Percentiles rank a stretch among this genome's conserved stretches.
Conservation (phyloP, 2,888 invertebrate genomes). For the Linnaemya tessellans region DNA sequence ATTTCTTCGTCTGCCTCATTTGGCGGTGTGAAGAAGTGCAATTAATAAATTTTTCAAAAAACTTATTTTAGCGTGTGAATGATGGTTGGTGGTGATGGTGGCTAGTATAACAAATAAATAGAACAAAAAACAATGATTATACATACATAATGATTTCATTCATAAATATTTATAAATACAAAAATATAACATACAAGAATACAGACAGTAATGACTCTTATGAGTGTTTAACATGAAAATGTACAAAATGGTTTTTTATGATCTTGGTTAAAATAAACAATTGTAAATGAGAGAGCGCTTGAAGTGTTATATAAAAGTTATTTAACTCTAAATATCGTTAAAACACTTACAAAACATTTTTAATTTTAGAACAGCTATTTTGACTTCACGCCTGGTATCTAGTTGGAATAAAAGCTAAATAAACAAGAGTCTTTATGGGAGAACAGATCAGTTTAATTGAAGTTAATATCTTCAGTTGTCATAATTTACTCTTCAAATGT, state of each 20-base stretch:
- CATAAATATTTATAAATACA: constrained; percentile 52
- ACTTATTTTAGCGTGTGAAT: constrained; percentile 46
- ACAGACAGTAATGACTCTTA: constrained; percentile 44
- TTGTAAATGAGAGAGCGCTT: not conserved
- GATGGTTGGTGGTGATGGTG: not conserved
- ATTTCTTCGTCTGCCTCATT: not conserved
- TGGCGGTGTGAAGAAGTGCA: constrained; percentile 48
- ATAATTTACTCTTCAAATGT: no score
- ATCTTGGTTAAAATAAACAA: not conserved
- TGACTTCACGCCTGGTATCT: not conserved
- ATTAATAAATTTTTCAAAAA: constrained; percentile 29
- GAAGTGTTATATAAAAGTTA: no score
- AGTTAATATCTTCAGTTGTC: no score
- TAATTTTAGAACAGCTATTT: not conserved
- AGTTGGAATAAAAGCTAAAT: no score
- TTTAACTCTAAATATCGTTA: not conserved
- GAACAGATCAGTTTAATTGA: no score
- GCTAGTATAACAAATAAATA: not conserved
- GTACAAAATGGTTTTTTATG: constrained; percentile 38
- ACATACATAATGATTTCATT: constrained; percentile 19
- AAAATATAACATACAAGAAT: constrained; percentile 7
- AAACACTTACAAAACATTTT: not conserved
- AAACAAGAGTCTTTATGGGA: no score
- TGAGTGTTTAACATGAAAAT: constrained; percentile 55
- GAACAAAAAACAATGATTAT: constrained; percentile 8